Evolutionary conservation across 2,113 vertebrate species (phyloP).

Genomic region (Ptilonorhynchus violaceus): DNA sequence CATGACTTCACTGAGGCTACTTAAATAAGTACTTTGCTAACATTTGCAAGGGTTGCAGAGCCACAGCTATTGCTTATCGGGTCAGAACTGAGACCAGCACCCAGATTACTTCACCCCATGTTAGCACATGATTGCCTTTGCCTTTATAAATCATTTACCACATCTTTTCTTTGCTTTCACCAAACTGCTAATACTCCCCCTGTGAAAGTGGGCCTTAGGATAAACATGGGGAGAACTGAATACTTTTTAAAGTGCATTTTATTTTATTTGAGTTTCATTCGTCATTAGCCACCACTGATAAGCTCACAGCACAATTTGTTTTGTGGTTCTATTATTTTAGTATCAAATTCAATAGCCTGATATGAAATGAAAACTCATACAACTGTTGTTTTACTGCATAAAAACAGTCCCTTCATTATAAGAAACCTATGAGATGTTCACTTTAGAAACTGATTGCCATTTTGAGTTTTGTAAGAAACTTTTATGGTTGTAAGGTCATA

Average conservation of each 20-base stretch:
- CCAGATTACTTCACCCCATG: background rate
- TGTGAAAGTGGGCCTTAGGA: background rate
- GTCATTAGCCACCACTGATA: background rate
- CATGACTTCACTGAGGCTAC: background rate
- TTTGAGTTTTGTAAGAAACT: background rate
- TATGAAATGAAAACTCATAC: background rate
- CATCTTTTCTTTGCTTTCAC: background rate
- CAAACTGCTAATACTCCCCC: background rate
- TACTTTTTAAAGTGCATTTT: background rate
- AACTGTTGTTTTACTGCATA: background rate
- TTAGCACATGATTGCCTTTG: background rate
- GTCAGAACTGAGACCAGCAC: background rate
- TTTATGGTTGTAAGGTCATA: background rate
- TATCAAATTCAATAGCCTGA: background rate
- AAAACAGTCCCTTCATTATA: background rate
- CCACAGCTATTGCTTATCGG: rapidly evolving
- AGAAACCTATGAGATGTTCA: background rate
- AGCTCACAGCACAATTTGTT: background rate
- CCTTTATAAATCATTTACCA: background rate
- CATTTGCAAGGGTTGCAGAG: background rate
- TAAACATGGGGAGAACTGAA: background rate
- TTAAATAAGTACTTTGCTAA: background rate
- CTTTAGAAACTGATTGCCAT: background rate
- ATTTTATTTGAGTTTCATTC: background rate
- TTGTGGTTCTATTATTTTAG: background rate